A percentile compares a stretch with the other conserved stretches of the same genome.
Conservation (phyloP, 2,888 invertebrate genomes). For the Temnothorax unifasciatus region DNA sequence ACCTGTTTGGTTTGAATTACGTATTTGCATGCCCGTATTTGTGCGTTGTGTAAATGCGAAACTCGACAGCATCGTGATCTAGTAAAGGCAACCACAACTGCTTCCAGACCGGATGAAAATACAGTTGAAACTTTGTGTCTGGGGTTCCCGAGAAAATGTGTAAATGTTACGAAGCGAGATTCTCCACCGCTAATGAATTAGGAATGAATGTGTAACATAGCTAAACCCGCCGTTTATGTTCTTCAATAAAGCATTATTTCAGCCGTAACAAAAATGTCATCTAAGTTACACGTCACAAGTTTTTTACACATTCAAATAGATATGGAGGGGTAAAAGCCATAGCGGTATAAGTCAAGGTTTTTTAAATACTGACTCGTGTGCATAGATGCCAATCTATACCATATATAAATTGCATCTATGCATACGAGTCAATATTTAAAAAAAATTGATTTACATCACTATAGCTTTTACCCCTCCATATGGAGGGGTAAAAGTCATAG, state of each 20-base stretch:
- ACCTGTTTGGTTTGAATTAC: slow-evolving; percentile 66
- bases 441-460: too few relatives aligned
- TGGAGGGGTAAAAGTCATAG: too few relatives aligned
- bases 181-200: slow-evolving; percentile 71
- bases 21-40: slow-evolving; percentile 72
- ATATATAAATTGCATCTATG: too few relatives aligned
- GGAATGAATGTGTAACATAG: slow-evolving; percentile 58
- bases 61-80: slow-evolving; percentile 65
- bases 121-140: slow-evolving; percentile 68
- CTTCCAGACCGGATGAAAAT: slow-evolving; percentile 69
- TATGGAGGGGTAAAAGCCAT: background rate
- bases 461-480: background rate
- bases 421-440: too few relatives aligned
- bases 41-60: slow-evolving; percentile 73
- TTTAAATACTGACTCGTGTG: too few relatives aligned
- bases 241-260: slow-evolving; percentile 20
- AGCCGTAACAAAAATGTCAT: background rate
- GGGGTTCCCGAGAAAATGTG: slow-evolving; percentile 67
- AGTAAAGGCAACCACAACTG: slow-evolving; percentile 64
- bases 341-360: too few relatives aligned
- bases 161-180: slow-evolving; percentile 72
- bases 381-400: too few relatives aligned
- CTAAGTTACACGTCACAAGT: background rate
- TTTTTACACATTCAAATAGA: background rate
- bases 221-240: background rate